Base-by-base conservation (phyloP, 1,140 invertebrate genomes). In the Holcopasites calliopsidis region DNA sequence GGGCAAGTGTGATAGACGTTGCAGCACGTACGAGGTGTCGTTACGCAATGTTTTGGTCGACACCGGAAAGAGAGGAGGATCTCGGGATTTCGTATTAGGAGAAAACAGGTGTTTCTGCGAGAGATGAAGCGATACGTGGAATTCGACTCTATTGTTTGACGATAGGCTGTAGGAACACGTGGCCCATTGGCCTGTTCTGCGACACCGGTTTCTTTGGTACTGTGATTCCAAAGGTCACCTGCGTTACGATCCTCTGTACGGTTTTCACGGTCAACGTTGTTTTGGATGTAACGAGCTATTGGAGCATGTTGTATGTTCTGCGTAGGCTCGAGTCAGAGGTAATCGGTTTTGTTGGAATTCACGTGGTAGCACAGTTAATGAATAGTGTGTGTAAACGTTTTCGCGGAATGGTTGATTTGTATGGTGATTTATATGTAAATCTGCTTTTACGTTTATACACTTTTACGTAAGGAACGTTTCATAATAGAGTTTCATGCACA, bases 91-190 rank as follows among this genome's bases (percentile, higher is more conserved):
- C n/a, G n/a, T n/a, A n/a, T n/a, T n/a, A 10, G 31, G 10, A 26
- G 8, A 1, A 6, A 60, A 6, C 40, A 44, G 1, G 1, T 44
- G 13, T 11, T 8, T n/a, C 35, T n/a, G n/a, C n/a, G 58, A 10
- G 23, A 3, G 11, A 21, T 4, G 5, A 44, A 3, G 13, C 6
- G 16, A 1, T 55, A 18, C 11, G 38, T 8, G 65, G 18, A 7
- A 33, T 42, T 11, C 18, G 1, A n/a, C 38, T 47, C 28, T 4
- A 4, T 11, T 21, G 5, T 31, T 21, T 10, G 4, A 38, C 16
- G 2, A 23, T 6, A 5, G 1, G 16, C n/a, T 64, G 11, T 31
- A 42, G 21, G 50, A 47, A 55, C 71, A 74, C 71, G 71, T 74
- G 71, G 71, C 1, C 18, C 23, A 35, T 62, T 57, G 10, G 18